Percentiles rank a stretch among this genome's conserved stretches.
Evolutionary conservation across 2,888 invertebrate genomes (phyloP).

Genomic region (Metopia argyrocephala): DNA sequence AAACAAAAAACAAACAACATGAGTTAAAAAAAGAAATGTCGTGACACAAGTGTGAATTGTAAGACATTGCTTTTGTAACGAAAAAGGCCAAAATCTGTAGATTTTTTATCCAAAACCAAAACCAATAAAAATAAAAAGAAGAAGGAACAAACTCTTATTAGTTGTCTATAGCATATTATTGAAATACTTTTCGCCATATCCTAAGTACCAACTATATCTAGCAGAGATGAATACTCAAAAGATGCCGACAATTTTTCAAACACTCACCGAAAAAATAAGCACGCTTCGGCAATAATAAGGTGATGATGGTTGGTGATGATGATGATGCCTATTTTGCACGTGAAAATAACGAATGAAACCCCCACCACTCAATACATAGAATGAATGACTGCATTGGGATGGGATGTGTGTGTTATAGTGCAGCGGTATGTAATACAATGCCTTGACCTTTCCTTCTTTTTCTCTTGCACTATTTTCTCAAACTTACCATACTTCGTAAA

Average conservation of each 20-base stretch:
- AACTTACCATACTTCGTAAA: neutral
- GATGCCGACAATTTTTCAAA: conserved; percentile 64
- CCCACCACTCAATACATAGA: neutral
- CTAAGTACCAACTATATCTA: conserved; percentile 50
- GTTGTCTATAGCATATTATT: conserved; percentile 53
- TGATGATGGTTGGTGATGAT: conserved; percentile 50
- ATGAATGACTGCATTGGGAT: neutral
- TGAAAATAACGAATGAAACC: conserved; percentile 41
- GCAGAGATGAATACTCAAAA: conserved; percentile 62
- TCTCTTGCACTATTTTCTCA: neutral
- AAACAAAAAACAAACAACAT: conserved; percentile 19
- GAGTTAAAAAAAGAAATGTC: conserved; percentile 53
- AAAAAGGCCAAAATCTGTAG: conserved; percentile 27
- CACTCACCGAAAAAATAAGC: conserved; percentile 62
- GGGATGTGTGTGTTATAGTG: neutral
- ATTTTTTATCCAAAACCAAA: conserved; percentile 6
- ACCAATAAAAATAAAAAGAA: no score
- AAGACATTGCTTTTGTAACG: conserved; percentile 19
- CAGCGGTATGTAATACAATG: neutral
- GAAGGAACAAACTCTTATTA: conserved; percentile 59
- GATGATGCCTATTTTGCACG: conserved; percentile 56
- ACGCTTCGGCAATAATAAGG: conserved; percentile 64
- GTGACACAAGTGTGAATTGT: conserved; percentile 66
- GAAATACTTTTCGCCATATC: conserved; percentile 55
- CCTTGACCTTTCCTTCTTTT: neutral